Evolutionary conservation across 2,888 invertebrate genomes (phyloP), one percentile per base, ranked within the genome.

Genomic region (Pristionchus japonicus): DNA sequence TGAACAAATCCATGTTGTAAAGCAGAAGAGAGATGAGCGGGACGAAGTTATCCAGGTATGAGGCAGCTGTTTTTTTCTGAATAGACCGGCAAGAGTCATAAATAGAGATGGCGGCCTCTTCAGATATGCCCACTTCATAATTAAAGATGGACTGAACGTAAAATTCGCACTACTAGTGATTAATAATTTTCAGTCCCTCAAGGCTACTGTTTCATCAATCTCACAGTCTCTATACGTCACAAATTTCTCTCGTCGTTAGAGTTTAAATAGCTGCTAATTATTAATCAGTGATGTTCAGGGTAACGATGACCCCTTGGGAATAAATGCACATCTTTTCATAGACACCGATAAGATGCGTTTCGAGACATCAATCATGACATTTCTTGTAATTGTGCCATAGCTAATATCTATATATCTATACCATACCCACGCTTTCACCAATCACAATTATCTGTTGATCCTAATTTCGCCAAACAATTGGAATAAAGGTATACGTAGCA

Each of bases 171-270:
- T n/a, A n/a, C n/a, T n/a, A n/a, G n/a, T 82, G 9, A 15, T 43
- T 43, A 20, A 40, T 77, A n/a, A 2, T 1, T 86, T 86, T 27
- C 86, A 86, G 77, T 57, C 52, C 23, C 47, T 87, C 47, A 87
- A 87, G 87, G 77, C 87, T 37, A 87, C 87, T 1, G 87, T 87
- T 6, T 49, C 87, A n/a, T 77, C 74, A 3, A 87, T 87, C n/a
- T 87, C 87, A 15, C 87, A 87, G 87, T 87, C 87, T 0, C 87
- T 87, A 27, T 87, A 87, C 61, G 87, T 87, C 64, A 87, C 87
- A 6, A 87, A 77, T 47, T 87, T 87, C 61, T 74, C 87, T 77
- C 87, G 87, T 43, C 74, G 77, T 37, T 84, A 84, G 52, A 27
- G 1, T 27, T 6, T 27, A 61, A 37, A 70, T 23, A 27, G 37